A percentile compares a stretch with the other conserved stretches of the same genome.
Conservation (phyloP, 2,888 invertebrate species). For the Sminthurides aquaticus region DNA sequence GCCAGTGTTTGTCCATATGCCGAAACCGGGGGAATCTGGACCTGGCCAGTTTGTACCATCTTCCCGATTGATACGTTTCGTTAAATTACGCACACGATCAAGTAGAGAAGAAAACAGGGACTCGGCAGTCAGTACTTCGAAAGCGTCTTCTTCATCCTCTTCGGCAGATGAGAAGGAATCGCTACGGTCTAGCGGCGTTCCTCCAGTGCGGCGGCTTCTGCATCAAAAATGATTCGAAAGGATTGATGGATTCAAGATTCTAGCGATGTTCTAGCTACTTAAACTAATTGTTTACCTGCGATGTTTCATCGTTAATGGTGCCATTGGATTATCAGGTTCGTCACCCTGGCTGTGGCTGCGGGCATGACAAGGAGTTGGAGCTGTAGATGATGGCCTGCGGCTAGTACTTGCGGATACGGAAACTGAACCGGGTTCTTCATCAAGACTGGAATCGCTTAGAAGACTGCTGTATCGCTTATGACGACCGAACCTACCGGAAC, state of each 20-base stretch:
- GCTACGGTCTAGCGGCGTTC: constrained; percentile 59
- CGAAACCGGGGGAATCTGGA: constrained; percentile 46
- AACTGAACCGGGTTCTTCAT: constrained; percentile 27
- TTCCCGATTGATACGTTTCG: constrained; percentile 75
- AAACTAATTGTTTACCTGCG: neutral
- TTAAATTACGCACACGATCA: constrained; percentile 65
- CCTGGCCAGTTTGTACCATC: constrained; percentile 63
- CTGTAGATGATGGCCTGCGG: constrained; percentile 21
- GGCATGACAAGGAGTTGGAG: constrained; percentile 23
- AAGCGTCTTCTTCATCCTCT: constrained; percentile 75
- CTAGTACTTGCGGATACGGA: constrained; percentile 22
- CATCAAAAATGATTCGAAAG: too few relatives aligned
- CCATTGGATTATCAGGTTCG: constrained; percentile 28
- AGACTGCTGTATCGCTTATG: constrained; percentile 52
- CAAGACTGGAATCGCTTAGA: constrained; percentile 34
- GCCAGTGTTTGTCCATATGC: constrained; percentile 26
- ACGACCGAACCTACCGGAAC: constrained; percentile 48
- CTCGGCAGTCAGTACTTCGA: constrained; percentile 83
- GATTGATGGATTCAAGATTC: too few relatives aligned
- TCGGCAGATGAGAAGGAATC: constrained; percentile 83
- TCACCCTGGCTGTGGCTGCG: constrained; percentile 40
- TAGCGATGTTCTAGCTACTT: too few relatives aligned
- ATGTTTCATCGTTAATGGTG: constrained; percentile 10
- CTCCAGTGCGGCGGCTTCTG: constrained; percentile 57
- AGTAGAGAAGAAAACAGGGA: constrained; percentile 59